Evolutionary conservation across 35 echinoderm and acorn worm genomes (phyloP).

Genomic region (Anneissia japonica): DNA sequence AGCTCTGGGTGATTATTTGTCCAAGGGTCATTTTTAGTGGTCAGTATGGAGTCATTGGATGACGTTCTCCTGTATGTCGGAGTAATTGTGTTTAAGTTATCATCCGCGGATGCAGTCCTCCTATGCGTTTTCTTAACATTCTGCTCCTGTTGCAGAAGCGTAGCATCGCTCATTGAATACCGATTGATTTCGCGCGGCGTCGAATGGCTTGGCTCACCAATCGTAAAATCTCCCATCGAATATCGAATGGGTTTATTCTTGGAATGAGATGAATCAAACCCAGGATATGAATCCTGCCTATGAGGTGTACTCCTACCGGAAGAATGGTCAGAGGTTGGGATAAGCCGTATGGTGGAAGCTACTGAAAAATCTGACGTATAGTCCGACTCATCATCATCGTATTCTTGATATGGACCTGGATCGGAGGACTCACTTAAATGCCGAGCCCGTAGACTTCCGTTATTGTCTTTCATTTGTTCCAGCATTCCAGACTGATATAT

Average conservation of each 20-base stretch:
- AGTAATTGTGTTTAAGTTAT: conserved; percentile 55
- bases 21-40: conserved; percentile 52
- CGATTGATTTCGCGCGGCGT: conserved; percentile 22
- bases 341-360: conserved; percentile 33
- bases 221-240: conserved; percentile 32
- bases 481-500: conserved; percentile 72
- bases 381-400: conserved; percentile 26
- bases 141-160: conserved; percentile 12
- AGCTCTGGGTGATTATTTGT: conserved; percentile 57
- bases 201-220: conserved; percentile 29
- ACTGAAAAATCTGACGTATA: conserved; percentile 12
- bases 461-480: conserved; percentile 57
- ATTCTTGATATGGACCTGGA: conserved; percentile 1
- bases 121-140: conserved; percentile 42
- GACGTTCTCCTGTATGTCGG: conserved; percentile 44
- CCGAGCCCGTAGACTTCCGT: conserved; percentile 33
- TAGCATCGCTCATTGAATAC: conserved; percentile 10
- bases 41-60: conserved; percentile 70
- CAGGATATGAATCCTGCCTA: conserved; percentile 26
- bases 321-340: neutral
- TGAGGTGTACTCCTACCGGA: conserved; percentile 15
- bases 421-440: conserved; percentile 23
- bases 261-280: neutral
- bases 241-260: neutral
- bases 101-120: conserved; percentile 71